Percentiles rank a stretch among this genome's conserved stretches.
phyloP scores from a whole-genome alignment of 2,797 vertebrate genomes.

The Diplodus sargus region DNA sequence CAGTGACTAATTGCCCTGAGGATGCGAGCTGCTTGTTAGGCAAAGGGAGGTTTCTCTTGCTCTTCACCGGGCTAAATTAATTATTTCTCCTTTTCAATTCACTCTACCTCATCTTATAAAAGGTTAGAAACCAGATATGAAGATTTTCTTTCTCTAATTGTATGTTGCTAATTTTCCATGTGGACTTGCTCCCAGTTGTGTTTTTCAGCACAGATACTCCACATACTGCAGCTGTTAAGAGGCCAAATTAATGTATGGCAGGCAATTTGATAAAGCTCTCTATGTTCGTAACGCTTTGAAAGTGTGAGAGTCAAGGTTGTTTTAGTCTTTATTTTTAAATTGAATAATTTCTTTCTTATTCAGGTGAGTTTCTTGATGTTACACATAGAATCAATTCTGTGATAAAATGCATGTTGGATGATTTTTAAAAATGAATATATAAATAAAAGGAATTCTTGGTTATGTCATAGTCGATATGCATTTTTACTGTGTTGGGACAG shows the following conservation, averaged over 20 bases:
- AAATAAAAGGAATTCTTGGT: neutral
- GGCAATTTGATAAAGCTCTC: conserved; percentile 28
- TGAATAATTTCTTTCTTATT: conserved; percentile 14
- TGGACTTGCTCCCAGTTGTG: conserved; percentile 51
- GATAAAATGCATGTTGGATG: neutral
- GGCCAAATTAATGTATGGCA: conserved; percentile 51
- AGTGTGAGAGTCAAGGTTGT: neutral
- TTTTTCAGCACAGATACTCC: conserved; percentile 45
- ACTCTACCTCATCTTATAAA: conserved; percentile 77
- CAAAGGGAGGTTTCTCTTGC: conserved; percentile 82
- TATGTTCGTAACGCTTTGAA: conserved; percentile 26
- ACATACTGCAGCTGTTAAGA: conserved; percentile 32
- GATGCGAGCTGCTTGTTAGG: conserved; percentile 88
- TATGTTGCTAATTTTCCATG: conserved; percentile 73
- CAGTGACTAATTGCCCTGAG: conserved; percentile 90
- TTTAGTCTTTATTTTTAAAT: conserved; percentile 5
- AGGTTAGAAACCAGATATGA: conserved; percentile 79
- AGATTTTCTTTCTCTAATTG: conserved; percentile 75
- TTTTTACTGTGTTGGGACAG: neutral
- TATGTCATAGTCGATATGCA: too few relatives aligned
- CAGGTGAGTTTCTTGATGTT: neutral
- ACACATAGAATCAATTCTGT: neutral
- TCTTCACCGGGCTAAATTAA: conserved; percentile 85
- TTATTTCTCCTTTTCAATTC: conserved; percentile 86
- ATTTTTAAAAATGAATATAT: neutral